Evolutionary conservation across 2,113 vertebrate species (phyloP).

Genomic region (Actenoides hombroni): DNA sequence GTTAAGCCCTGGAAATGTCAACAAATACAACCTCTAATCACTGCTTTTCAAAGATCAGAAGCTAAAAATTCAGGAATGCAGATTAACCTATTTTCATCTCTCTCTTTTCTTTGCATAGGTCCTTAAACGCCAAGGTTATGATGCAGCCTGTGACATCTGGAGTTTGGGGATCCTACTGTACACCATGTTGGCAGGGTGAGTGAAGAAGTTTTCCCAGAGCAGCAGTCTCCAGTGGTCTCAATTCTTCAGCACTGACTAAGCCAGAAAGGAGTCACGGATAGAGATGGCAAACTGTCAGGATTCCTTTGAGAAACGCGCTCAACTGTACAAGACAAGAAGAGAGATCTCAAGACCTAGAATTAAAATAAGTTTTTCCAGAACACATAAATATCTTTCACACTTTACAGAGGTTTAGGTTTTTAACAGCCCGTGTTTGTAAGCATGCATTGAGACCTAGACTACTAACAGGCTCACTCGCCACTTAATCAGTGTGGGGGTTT

Average conservation of each 20-base stretch:
- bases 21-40: neutral
- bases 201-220: neutral
- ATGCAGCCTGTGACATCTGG: conserved; percentile 96
- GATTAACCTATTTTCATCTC: neutral
- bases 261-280: neutral
- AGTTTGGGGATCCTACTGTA: conserved; percentile 92
- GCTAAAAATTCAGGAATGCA: neutral
- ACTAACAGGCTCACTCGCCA: neutral
- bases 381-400: neutral
- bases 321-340: neutral
- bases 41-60: neutral
- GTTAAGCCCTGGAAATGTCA: neutral
- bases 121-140: conserved; percentile 92
- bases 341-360: neutral
- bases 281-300: neutral
- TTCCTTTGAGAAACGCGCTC: neutral
- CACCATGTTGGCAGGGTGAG: conserved; percentile 94
- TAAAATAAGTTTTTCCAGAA: neutral
- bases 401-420: neutral
- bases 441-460: neutral
- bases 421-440: neutral
- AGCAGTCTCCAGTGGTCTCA: neutral
- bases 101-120: conserved; percentile 72
- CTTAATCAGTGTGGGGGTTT: neutral
- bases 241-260: neutral